Percentiles rank a stretch among this genome's conserved stretches.
Conservation (phyloP, 2,888 invertebrate species). For the Microctonus aethiopoides region DNA sequence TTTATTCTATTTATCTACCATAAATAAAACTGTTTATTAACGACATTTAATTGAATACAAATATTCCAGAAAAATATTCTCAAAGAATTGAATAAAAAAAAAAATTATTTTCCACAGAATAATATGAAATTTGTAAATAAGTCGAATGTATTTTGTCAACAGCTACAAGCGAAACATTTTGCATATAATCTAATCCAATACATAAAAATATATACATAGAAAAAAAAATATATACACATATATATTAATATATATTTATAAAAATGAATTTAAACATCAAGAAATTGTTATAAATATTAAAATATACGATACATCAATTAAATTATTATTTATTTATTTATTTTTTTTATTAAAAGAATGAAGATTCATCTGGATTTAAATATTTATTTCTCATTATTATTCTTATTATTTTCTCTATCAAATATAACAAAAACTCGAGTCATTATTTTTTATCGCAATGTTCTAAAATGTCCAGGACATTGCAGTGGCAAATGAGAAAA, state of each 20-base stretch:
- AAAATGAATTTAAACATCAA: too few species aligned
- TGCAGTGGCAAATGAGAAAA: slow-evolving; percentile 11
- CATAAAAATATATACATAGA: neutral
- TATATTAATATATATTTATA: too few species aligned
- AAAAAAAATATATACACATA: too few species aligned
- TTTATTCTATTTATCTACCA: too few species aligned
- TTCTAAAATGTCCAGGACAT: neutral
- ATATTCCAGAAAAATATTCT: neutral
- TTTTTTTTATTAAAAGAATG: neutral
- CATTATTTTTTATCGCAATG: neutral
- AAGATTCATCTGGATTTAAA: neutral
- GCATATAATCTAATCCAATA: neutral
- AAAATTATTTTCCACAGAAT: neutral
- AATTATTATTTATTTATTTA: too few species aligned
- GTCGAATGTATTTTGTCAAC: neutral
- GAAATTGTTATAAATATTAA: neutral
- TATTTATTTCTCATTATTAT: neutral
- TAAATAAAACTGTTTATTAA: neutral
- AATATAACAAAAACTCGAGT: neutral
- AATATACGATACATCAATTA: neutral
- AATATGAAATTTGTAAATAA: neutral
- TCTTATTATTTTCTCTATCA: neutral
- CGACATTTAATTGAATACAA: neutral
- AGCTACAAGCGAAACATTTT: neutral
- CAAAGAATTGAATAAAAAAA: neutral